A percentile compares a stretch with the other conserved stretches of the same genome.
phyloP scores from a whole-genome alignment of 2,888 invertebrate species.

The Allacma fusca region DNA sequence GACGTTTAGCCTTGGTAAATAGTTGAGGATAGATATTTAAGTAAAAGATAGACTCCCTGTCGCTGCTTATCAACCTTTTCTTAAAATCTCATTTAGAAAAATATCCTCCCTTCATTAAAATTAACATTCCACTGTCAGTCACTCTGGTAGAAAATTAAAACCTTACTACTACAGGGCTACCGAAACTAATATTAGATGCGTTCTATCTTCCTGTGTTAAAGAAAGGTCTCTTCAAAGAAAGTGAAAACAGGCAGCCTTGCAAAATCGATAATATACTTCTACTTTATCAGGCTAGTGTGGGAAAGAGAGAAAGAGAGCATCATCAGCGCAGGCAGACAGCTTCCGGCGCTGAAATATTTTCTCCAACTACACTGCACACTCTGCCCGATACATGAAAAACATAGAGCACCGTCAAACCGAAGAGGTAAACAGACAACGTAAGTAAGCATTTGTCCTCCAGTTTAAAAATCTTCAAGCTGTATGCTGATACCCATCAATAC shows the following conservation, averaged over 20 bases:
- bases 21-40: no score
- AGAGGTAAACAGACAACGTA: background rate
- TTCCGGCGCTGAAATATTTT: constrained; percentile 29
- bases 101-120: no score
- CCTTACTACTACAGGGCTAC: background rate
- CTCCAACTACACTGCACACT: background rate
- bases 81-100: no score
- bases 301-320: constrained; percentile 29
- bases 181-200: background rate
- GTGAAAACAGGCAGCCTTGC: constrained; percentile 50
- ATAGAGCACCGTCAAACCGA: background rate
- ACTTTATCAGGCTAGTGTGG: constrained; percentile 28
- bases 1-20: background rate
- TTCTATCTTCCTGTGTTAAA: background rate
- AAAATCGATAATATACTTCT: constrained; percentile 46
- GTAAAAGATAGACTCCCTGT: no score
- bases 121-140: background rate
- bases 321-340: constrained; percentile 37
- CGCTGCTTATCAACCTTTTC: background rate
- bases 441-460: background rate
- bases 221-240: constrained; percentile 24
- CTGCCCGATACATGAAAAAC: constrained; percentile 6
- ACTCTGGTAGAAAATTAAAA: background rate
- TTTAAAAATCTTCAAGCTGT: background rate
- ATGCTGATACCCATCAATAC: background rate